phyloP scores from a whole-genome alignment of 2,888 invertebrate species.

The Acronicta alni region DNA sequence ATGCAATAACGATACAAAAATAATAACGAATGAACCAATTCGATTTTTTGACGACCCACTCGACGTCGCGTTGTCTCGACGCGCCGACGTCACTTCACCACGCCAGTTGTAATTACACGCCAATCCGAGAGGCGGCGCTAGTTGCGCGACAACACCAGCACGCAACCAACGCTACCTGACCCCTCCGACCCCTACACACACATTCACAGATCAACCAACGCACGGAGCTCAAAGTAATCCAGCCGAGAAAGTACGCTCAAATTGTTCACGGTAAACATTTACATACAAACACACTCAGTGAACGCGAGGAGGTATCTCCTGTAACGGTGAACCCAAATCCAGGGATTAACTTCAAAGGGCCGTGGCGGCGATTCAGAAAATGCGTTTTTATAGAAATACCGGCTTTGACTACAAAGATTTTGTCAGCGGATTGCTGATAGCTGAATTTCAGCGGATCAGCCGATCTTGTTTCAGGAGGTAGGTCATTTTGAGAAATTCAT shows the following conservation, averaged over 20 bases:
- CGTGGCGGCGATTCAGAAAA: constrained; percentile 80
- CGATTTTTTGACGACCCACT: constrained; percentile 78
- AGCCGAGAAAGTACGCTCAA: constrained; percentile 66
- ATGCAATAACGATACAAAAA: constrained; percentile 58
- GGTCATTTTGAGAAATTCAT: constrained; percentile 68
- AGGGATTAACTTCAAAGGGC: constrained; percentile 86
- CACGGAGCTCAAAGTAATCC: constrained; percentile 58
- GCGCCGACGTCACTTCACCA: constrained; percentile 62
- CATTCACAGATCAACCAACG: constrained; percentile 28
- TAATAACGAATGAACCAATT: constrained; percentile 68
- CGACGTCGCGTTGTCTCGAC: constrained; percentile 62
- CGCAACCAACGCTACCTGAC: constrained; percentile 58
- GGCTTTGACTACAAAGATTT: constrained; percentile 81
- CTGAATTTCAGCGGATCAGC: constrained; percentile 71
- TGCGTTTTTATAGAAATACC: constrained; percentile 86
- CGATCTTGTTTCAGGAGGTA: constrained; percentile 73
- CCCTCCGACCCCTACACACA: constrained; percentile 42
- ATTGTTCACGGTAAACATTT: constrained; percentile 71
- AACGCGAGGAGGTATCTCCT: constrained; percentile 61
- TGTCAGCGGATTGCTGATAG: constrained; percentile 77
- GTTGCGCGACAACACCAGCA: constrained; percentile 54
- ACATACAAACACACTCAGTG: constrained; percentile 66
- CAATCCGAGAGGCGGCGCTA: constrained; percentile 66
- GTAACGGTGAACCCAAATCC: constrained; percentile 74
- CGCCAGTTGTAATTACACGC: constrained; percentile 69